Percentiles rank a stretch among this genome's conserved stretches.
Evolutionary conservation across 2,888 invertebrate genomes (phyloP).

Genomic region (Lepidochrysops patricia): DNA sequence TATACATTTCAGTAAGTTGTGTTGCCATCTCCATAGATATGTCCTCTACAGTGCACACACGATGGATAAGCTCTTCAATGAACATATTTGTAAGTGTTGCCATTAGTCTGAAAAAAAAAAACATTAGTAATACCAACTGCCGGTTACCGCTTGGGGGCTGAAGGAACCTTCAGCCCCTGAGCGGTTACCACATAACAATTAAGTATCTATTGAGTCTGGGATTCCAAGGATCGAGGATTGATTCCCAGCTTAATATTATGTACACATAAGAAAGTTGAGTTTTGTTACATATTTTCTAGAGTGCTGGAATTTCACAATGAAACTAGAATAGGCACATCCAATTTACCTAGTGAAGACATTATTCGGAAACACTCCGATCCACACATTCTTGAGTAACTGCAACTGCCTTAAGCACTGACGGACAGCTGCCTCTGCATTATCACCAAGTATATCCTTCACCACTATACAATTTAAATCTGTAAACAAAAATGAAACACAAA

Average conservation of each 20-base stretch:
- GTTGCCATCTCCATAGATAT: constrained; percentile 88
- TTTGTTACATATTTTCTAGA: no score
- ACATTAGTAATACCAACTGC: not conserved
- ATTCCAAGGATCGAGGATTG: no score
- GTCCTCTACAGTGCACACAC: constrained; percentile 84
- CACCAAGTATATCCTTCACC: constrained; percentile 73
- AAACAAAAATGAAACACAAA: not conserved
- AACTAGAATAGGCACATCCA: no score
- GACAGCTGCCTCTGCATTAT: constrained; percentile 80
- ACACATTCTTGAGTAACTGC: constrained; percentile 88
- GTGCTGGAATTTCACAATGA: no score
- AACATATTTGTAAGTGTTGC: constrained; percentile 79
- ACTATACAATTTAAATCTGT: constrained; percentile 65
- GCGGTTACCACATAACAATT: no score
- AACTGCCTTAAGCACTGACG: constrained; percentile 89
- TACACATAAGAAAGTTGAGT: not conserved
- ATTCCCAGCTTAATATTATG: no score
- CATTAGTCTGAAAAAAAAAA: constrained; percentile 45
- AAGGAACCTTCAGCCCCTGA: no score
- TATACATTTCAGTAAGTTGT: constrained; percentile 85
- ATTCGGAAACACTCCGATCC: constrained; percentile 87
- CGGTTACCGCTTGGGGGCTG: no score
- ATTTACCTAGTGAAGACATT: constrained; percentile 80
- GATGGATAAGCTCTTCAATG: constrained; percentile 78
- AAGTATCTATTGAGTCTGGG: no score